Conservation (phyloP, 2,797 vertebrate species). For the Rhinoraja longicauda region DNA sequence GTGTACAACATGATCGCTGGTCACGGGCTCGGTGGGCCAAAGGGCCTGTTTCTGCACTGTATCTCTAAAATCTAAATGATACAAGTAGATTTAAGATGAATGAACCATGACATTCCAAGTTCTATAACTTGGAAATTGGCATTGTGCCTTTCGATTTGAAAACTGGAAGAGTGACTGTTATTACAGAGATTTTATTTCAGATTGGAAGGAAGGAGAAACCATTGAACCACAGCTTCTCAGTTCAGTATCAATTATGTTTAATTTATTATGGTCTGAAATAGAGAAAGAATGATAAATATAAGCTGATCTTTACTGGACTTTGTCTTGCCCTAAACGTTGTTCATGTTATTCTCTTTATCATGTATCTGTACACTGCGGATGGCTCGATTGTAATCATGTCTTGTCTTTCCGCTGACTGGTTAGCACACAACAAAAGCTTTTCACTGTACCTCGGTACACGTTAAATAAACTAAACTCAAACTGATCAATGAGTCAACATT, state of each 20-base stretch:
- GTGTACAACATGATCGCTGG: too few species aligned
- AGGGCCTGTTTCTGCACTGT: too few species aligned
- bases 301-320: too few species aligned
- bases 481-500: neutral
- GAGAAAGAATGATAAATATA: neutral
- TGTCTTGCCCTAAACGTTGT: too few species aligned
- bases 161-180: neutral
- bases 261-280: neutral
- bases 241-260: neutral
- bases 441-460: too few species aligned
- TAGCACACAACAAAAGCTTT: too few species aligned
- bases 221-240: neutral
- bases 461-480: neutral
- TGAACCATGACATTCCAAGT: neutral
- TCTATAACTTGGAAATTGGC: neutral
- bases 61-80: too few species aligned
- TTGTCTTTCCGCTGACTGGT: too few species aligned
- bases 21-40: too few species aligned
- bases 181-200: neutral
- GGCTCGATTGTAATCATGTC: too few species aligned
- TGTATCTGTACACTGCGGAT: too few species aligned
- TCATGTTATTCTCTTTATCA: too few species aligned
- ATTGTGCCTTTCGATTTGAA: neutral
- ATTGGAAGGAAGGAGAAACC: neutral
- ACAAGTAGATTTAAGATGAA: neutral